Evolutionary conservation across 2,113 vertebrate genomes (phyloP), one percentile per base, ranked within the genome.

Genomic region (Chionomys nivalis): DNA sequence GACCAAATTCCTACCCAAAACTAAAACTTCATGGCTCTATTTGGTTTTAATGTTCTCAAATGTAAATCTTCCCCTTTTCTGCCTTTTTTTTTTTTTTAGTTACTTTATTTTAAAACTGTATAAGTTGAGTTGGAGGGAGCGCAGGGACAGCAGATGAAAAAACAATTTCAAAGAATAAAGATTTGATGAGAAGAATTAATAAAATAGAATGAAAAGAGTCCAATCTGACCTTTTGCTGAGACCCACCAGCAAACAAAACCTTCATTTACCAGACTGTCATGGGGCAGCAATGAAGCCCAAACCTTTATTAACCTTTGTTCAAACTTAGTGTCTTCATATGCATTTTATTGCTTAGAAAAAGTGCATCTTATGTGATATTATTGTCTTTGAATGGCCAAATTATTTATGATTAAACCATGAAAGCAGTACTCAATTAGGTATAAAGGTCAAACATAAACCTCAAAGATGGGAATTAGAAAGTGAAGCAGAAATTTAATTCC

Each of bases 351-450:
- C 70, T 94, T 81, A 77, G 11, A 17, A 92, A 92, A 94, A 93
- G 82, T 31, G 26, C 24, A 78, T 28, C 4, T 0, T 87, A 21
- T 87, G 21, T 91, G 0, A 2, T 79, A 1, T 66, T 89, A 76
- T 87, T 95, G 72, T 79, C 61, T 93, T 91, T 93, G 72, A 77
- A 92, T 94, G 86, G 73, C 31, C 87, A 92, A 87, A 93, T 95
- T 92, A 93, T 91, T 96, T 92, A 93, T 89, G 79, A 95, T 78
- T 92, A 93, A 85, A 1, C 1, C 58, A 79, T 92, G 47, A 91
- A 90, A 94, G 24, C 76, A 91, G 3, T 94, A 94, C 75, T 91
- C 36, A 66, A 47, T 36, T 8, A 76, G 77, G 55, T 11, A 36
- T 52, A 88, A n/a, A 52, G 5, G 36, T 77, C 0, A 88, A 49